A percentile compares a stretch with the other conserved stretches of the same genome.
Conservation (phyloP, 2,797 vertebrate genomes). For the Calcarius lapponicus region DNA sequence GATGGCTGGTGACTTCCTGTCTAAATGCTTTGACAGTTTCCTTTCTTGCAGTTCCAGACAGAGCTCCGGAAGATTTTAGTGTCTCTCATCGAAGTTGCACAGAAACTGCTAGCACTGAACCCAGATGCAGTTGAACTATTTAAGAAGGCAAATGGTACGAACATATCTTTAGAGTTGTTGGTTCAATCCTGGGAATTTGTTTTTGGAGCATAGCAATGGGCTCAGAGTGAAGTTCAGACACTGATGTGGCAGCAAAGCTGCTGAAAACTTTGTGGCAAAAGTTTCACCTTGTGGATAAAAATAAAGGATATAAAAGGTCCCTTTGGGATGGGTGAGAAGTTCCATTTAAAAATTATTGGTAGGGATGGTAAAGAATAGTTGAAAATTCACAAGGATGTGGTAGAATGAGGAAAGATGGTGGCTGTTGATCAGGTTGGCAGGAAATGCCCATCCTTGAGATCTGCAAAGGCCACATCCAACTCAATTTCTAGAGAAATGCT, state of each 20-base stretch:
- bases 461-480: not conserved
- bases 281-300: not conserved
- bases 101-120: conserved; percentile 95
- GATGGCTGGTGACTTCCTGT: not conserved
- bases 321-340: not conserved
- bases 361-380: not conserved
- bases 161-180: not conserved
- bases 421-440: not conserved
- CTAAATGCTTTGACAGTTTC: conserved; percentile 50
- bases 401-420: not conserved
- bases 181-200: not conserved
- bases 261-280: not conserved
- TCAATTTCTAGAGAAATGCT: not conserved
- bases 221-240: not conserved
- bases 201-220: not conserved
- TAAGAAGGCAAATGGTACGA: conserved; percentile 94
- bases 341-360: not conserved
- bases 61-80: conserved; percentile 97
- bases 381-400: not conserved
- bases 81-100: conserved; percentile 98
- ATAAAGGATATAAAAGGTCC: not conserved
- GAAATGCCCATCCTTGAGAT: not conserved
- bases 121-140: conserved; percentile 96
- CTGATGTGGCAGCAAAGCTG: not conserved
- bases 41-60: conserved; percentile 90